Evolutionary conservation across 1,140 invertebrate genomes (phyloP).

Genomic region (Drosophila nikananu): DNA sequence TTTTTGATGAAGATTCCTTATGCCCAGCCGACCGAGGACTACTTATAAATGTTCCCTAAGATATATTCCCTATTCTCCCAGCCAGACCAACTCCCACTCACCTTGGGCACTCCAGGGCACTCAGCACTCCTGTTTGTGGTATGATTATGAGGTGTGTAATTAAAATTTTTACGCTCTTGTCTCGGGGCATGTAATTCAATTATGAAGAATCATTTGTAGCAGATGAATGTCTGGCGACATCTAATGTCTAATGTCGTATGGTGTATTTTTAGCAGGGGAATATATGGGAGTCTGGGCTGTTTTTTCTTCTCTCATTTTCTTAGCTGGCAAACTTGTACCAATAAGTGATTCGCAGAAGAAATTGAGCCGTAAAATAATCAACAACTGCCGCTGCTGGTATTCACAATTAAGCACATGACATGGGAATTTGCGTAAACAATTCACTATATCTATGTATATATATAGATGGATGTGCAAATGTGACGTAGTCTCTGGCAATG

Average conservation of each 20-base stretch:
- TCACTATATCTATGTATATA: slow-evolving; percentile 3
- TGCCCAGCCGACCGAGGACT: background rate
- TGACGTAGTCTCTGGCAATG: slow-evolving; percentile 58
- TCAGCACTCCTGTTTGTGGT: slow-evolving; percentile 47
- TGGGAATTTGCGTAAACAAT: slow-evolving; percentile 57
- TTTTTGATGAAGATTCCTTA: slow-evolving; percentile 67
- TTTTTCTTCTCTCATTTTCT: background rate
- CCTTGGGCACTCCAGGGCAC: slow-evolving; percentile 31
- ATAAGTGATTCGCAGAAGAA: slow-evolving; percentile 49
- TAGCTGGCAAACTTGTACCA: background rate
- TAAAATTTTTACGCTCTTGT: slow-evolving; percentile 83
- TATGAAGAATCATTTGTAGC: slow-evolving; percentile 79
- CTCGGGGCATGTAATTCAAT: slow-evolving; percentile 78
- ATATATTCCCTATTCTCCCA: slow-evolving; percentile 5
- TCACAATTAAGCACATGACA: slow-evolving; percentile 54
- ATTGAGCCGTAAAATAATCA: slow-evolving; percentile 55
- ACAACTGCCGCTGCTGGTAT: slow-evolving; percentile 25
- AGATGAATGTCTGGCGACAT: slow-evolving; percentile 61
- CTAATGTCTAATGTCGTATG: slow-evolving; percentile 62
- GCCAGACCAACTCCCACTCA: slow-evolving; percentile 13
- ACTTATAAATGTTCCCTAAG: slow-evolving; percentile 18
- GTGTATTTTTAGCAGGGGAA: slow-evolving; percentile 59
- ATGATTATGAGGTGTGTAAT: slow-evolving; percentile 85
- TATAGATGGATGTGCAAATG: background rate
- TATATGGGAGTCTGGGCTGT: slow-evolving; percentile 14